These are phyloP conservation scores for Lasius fuliginosus DNA, from an alignment of 2,888 invertebrate genomes.

Conservation along the genomic window DNA sequence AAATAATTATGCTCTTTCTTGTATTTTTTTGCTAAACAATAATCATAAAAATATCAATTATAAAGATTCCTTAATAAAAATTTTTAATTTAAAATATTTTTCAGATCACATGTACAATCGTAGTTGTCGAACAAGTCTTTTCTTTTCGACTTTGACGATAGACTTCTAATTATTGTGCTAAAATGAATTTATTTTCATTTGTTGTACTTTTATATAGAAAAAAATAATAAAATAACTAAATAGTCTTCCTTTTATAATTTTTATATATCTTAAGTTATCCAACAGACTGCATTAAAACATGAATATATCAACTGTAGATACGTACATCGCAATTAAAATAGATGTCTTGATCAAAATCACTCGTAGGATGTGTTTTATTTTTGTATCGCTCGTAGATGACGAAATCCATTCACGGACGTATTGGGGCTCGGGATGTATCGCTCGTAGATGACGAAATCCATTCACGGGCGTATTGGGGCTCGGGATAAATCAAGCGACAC, in stretches of 20 bases:
- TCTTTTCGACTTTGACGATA: not conserved
- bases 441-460: constrained; percentile 24
- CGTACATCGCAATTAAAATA: not conserved
- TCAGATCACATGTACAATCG: not conserved
- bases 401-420: constrained; percentile 1
- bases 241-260: not conserved
- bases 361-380: constrained; percentile 11
- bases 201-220: not conserved
- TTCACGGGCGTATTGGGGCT: not conserved
- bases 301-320: not conserved
- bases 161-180: not conserved
- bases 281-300: not conserved
- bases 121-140: not conserved
- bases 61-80: not conserved
- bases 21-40: not conserved
- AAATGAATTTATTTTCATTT: not conserved
- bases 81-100: not conserved
- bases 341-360: not conserved
- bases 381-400: constrained; percentile 29
- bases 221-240: not conserved
- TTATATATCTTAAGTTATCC: not conserved
- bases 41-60: not conserved
- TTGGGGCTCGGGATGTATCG: not conserved
- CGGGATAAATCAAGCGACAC: constrained; percentile 9
- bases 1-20: not conserved